phyloP scores from a whole-genome alignment of 1,140 invertebrate species.

The Drosophila novamexicana region DNA sequence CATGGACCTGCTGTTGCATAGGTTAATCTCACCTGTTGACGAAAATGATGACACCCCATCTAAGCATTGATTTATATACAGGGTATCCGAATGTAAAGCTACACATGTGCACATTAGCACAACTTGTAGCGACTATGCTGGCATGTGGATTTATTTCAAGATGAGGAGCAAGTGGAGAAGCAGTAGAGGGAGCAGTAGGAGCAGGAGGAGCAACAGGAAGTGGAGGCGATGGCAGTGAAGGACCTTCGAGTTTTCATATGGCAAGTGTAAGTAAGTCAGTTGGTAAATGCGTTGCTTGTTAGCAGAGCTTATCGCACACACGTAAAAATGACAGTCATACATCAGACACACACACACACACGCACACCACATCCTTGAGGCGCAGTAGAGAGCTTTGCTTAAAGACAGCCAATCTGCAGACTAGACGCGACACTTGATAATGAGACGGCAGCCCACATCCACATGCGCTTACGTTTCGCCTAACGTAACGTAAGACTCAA shows the following conservation, averaged over 20 bases:
- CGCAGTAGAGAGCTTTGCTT: slow-evolving; percentile 24
- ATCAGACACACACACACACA: slow-evolving; percentile 23
- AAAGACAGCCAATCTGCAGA: slow-evolving; percentile 35
- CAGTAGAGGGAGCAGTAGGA: slow-evolving; percentile 16
- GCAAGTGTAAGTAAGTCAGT: slow-evolving; percentile 43
- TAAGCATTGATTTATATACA: neutral
- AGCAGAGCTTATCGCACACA: slow-evolving; percentile 47
- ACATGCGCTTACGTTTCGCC: slow-evolving; percentile 41
- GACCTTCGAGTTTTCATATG: slow-evolving; percentile 15
- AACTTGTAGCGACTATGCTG: slow-evolving; percentile 12
- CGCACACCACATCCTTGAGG: neutral
- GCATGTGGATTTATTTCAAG: slow-evolving; percentile 17
- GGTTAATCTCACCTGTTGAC: too few species aligned
- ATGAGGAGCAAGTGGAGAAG: slow-evolving; percentile 19
- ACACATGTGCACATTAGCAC: slow-evolving; percentile 26
- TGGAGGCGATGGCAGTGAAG: neutral
- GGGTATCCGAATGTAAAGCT: slow-evolving; percentile 4
- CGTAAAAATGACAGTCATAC: slow-evolving; percentile 52
- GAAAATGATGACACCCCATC: neutral
- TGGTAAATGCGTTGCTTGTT: slow-evolving; percentile 47
- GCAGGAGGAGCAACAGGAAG: neutral
- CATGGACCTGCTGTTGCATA: too few species aligned
- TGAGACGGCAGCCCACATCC: slow-evolving; percentile 25
- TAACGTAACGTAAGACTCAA: slow-evolving; percentile 66
- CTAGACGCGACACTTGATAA: slow-evolving; percentile 68